A percentile compares a stretch with the other conserved stretches of the same genome.
Conservation (phyloP, 2,797 vertebrate species). For the Sylvilagus floridanus region DNA sequence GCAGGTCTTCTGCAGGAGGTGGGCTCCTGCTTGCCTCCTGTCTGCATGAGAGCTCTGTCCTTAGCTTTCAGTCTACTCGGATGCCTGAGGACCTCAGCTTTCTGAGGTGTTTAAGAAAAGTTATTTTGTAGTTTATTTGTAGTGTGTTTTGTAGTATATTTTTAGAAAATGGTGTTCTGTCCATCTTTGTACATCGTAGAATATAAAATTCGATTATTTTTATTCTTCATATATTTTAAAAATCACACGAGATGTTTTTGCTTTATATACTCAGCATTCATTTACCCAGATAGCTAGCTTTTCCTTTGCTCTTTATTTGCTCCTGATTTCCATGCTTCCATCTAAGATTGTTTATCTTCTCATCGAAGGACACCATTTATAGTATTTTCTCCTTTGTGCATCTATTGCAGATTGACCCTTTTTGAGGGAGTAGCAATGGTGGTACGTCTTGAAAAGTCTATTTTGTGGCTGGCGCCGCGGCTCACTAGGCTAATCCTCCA, state of each 20-base stretch:
- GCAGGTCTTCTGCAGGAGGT: background rate
- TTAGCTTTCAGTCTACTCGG: conserved; percentile 20
- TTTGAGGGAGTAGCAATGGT: too few relatives aligned
- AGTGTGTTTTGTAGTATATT: background rate
- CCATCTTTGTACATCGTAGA: background rate
- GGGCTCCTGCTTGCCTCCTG: background rate
- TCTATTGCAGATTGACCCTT: background rate
- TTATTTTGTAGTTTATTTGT: conserved; percentile 44
- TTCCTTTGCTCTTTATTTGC: conserved; percentile 23
- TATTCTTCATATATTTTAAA: conserved; percentile 18
- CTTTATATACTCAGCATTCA: background rate
- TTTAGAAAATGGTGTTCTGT: conserved; percentile 28
- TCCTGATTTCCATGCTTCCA: background rate
- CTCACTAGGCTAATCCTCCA: background rate
- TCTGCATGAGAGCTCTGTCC: background rate
- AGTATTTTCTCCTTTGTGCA: conserved; percentile 26
- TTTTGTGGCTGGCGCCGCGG: too few relatives aligned
- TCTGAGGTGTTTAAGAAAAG: conserved; percentile 32
- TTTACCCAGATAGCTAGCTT: background rate
- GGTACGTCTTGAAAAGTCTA: too few relatives aligned
- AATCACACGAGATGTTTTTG: background rate
- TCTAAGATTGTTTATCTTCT: conserved; percentile 22
- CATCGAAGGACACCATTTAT: background rate
- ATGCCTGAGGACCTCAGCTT: background rate
- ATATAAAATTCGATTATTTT: background rate